These are phyloP conservation scores for Acomys russatus DNA, from an alignment of 2,797 vertebrate species.

Conservation along the genomic window DNA sequence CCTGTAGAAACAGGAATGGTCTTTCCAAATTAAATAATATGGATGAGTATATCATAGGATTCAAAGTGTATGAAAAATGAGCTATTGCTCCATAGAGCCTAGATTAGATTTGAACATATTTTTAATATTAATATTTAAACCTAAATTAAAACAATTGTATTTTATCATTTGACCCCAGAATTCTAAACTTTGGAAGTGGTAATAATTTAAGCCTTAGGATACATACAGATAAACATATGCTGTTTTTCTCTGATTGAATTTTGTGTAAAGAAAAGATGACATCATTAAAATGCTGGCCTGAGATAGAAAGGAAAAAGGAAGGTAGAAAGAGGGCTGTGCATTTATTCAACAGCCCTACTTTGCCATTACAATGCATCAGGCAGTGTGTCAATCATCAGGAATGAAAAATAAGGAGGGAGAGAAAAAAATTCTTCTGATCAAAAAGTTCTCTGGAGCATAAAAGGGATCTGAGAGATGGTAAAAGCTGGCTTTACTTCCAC, in stretches of 20 bases:
- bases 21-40: not conserved
- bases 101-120: not conserved
- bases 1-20: conserved; percentile 19
- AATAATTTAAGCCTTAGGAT: not conserved
- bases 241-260: conserved; percentile 54
- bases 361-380: not conserved
- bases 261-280: not conserved
- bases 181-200: not conserved
- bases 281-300: not conserved
- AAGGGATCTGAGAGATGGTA: not conserved
- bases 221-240: not conserved
- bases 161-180: not conserved
- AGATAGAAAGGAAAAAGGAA: not conserved
- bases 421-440: not conserved
- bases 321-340: not conserved
- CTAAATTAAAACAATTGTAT: not conserved
- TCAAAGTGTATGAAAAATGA: not conserved
- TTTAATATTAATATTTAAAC: conserved; percentile 40
- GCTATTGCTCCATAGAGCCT: not conserved
- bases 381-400: not conserved
- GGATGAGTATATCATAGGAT: not conserved
- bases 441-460: not conserved
- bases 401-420: not conserved
- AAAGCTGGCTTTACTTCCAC: not conserved
- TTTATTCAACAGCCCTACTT: not conserved